A percentile compares a stretch with the other conserved stretches of the same genome.
These are phyloP conservation scores for Ornithoptera priamus DNA, from an alignment of 2,888 invertebrate species.

Conservation along the genomic window DNA sequence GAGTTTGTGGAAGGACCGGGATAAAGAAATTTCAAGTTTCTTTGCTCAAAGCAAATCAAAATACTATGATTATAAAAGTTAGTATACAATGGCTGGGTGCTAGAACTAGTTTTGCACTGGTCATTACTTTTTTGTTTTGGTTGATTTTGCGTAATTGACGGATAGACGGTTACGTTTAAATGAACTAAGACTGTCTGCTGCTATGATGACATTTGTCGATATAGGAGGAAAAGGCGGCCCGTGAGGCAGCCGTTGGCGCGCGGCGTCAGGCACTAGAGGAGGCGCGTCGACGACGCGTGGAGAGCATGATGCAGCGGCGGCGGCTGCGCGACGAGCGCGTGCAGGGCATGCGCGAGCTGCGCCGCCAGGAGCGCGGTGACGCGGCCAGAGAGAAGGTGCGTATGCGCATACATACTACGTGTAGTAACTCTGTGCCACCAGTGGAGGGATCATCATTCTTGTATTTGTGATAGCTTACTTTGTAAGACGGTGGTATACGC, in stretches of 20 bases:
- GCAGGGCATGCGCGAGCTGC: conserved; percentile 84
- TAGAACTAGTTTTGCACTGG: background rate
- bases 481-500: no score
- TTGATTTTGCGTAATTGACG: no score
- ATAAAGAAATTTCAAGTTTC: no score
- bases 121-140: background rate
- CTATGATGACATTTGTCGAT: background rate
- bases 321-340: conserved; percentile 91
- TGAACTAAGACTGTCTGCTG: no score
- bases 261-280: conserved; percentile 91
- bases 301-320: conserved; percentile 88
- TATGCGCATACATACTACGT: no score
- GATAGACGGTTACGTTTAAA: no score
- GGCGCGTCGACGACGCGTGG: conserved; percentile 87
- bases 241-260: conserved; percentile 96
- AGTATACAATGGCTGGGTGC: background rate
- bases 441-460: background rate
- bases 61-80: no score
- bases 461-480: no score
- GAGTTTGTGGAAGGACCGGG: no score
- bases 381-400: conserved; percentile 85
- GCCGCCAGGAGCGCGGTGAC: conserved; percentile 87
- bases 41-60: no score
- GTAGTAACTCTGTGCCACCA: background rate
- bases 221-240: conserved; percentile 95